Base-by-base conservation (phyloP, 2,797 vertebrate species). In the Galagoides demidoff region DNA sequence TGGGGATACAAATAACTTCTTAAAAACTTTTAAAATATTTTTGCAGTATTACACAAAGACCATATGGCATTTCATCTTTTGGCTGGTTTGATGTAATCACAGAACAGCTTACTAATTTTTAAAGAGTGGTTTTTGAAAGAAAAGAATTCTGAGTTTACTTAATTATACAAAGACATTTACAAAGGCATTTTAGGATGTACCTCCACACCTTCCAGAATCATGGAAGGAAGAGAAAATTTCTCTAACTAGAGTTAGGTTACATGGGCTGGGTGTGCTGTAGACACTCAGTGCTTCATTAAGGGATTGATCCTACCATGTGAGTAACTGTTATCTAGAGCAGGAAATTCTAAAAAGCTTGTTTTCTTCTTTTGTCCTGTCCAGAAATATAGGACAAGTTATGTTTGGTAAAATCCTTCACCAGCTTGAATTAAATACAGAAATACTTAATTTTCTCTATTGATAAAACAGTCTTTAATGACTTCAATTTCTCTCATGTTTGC, bases 101-200 rank as follows among this genome's bases (percentile, higher is more conserved):
- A 61, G 76, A 61, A 81, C 90, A 68, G 7, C 57, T 94, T 96
- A 76, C 39, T 94, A 57, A 82, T 81, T 94, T 95, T 95, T 97
- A 89, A 90, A 89, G 61, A 93, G 45, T 83, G 55, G 11, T 52
- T 95, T 97, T 92, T 90, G 85, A 96, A 96, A 96, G 78, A 79
- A 27, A 92, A 79, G 77, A 79, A 85, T 91, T 92, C 74, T 92
- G 61, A 90, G 31, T 96, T 95, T 55, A 85, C 5, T 45, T 95
- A 88, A 89, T 94, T 85, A 88, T 81, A 88, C 64, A 78, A 70
- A 89, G 88, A 85, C 34, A 70, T 95, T 95, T 97, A 39, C 31
- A 89, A 92, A 92, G 66, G 57, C 59, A 43, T 14, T 73, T 90
- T 70, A 83, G 49, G 19, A 16, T 76, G 2, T 93, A n/a, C 14